Evolutionary conservation across 1,140 invertebrate genomes (phyloP).

Genomic region (Ostrea denselamellosa): DNA sequence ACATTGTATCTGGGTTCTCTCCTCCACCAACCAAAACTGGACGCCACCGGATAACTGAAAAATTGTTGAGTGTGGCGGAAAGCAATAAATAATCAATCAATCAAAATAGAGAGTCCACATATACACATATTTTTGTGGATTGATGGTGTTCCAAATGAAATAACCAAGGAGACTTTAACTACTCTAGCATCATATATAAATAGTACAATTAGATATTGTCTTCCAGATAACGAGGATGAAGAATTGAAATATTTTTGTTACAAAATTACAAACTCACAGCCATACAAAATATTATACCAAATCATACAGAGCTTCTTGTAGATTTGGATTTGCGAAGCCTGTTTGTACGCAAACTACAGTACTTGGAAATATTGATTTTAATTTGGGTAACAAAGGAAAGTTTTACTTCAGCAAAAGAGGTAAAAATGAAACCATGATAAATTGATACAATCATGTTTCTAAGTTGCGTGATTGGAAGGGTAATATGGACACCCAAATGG

Average conservation of each 20-base stretch:
- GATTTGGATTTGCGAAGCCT: conserved; percentile 53
- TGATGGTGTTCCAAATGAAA: conserved; percentile 66
- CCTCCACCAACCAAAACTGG: too few species aligned
- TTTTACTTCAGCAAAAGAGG: conserved; percentile 55
- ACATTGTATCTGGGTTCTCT: too few species aligned
- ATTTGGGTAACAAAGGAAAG: conserved; percentile 45
- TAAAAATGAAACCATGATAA: conserved; percentile 47
- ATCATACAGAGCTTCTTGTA: conserved; percentile 2
- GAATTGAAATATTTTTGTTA: conserved; percentile 41
- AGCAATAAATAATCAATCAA: too few species aligned
- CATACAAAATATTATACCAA: conserved; percentile 44
- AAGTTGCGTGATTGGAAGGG: conserved; percentile 57
- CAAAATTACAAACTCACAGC: conserved; percentile 49
- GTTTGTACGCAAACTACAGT: conserved; percentile 45
- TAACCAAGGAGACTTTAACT: neutral
- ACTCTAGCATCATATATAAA: conserved; percentile 44
- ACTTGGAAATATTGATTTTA: conserved; percentile 42
- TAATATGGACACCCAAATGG: conserved; percentile 62
- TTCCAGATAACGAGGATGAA: conserved; percentile 42
- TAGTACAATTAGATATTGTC: neutral
- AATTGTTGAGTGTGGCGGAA: too few species aligned
- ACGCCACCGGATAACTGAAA: too few species aligned
- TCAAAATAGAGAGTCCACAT: conserved; percentile 79
- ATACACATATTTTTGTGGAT: conserved; percentile 78
- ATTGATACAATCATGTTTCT: conserved; percentile 59